phyloP scores from a whole-genome alignment of 2,797 vertebrate species.

The Leptoclinus maculatus region DNA sequence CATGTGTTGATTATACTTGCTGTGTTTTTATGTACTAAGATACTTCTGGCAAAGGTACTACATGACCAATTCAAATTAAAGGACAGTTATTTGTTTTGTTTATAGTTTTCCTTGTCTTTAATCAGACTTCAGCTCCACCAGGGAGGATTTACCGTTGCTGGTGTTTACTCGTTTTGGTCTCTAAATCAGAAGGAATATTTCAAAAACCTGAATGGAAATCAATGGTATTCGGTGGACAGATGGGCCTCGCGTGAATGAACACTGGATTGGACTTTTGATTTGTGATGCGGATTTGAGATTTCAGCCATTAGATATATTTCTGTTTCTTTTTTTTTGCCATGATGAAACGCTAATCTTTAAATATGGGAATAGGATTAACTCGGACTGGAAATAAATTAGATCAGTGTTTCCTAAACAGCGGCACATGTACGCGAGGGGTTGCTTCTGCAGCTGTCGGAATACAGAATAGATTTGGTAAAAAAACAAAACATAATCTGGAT shows the following conservation, averaged over 20 bases:
- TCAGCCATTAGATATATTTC: neutral
- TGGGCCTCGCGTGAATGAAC: neutral
- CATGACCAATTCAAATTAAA: neutral
- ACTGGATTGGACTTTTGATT: neutral
- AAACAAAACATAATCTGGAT: too few relatives aligned
- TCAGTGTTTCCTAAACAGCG: neutral
- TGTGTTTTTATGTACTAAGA: neutral
- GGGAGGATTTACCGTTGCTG: neutral
- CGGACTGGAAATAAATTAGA: neutral
- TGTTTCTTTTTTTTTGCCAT: neutral
- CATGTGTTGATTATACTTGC: neutral
- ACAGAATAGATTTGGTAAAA: neutral
- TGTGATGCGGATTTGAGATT: neutral
- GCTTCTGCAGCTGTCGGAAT: neutral
- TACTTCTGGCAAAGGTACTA: neutral
- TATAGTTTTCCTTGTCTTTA: neutral
- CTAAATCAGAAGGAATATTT: neutral
- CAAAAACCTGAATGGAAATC: neutral
- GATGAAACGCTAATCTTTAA: constrained; percentile 1
- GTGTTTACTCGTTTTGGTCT: neutral
- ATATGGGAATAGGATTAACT: neutral
- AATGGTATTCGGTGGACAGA: neutral
- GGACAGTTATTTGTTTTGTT: neutral
- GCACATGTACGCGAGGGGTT: neutral
- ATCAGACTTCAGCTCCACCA: neutral